Evolutionary conservation across 2,888 invertebrate species (phyloP).

Genomic region (Thecophora atra): DNA sequence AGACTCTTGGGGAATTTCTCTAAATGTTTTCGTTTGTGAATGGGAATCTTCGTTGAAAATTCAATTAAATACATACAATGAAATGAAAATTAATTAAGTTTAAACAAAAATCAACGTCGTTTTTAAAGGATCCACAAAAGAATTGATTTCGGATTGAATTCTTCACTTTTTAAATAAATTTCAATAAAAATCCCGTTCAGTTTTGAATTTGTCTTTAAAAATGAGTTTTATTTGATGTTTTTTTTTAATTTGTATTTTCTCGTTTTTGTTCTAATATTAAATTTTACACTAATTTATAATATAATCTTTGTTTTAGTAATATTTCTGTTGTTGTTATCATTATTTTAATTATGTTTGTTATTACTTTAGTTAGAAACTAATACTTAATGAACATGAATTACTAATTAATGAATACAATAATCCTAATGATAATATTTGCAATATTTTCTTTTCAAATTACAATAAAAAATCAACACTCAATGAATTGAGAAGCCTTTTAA

Average conservation of each 20-base stretch:
- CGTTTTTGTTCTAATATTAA: conserved; percentile 17
- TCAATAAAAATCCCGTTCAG: too few relatives aligned
- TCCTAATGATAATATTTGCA: not conserved
- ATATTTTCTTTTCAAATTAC: not conserved
- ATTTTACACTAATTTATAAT: conserved; percentile 23
- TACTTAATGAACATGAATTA: conserved; percentile 1
- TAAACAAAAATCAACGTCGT: too few relatives aligned
- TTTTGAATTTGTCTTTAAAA: conserved; percentile 24
- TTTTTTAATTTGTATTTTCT: conserved; percentile 12
- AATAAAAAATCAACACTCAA: not conserved
- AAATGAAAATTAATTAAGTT: too few relatives aligned
- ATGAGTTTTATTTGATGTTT: conserved; percentile 25
- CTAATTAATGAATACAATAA: conserved; percentile 7
- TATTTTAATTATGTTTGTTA: not conserved
- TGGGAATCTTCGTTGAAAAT: too few relatives aligned
- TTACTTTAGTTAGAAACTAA: conserved; percentile 4
- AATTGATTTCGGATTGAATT: conserved; percentile 2
- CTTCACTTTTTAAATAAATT: not conserved
- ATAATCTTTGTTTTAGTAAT: conserved; percentile 43
- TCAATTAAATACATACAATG: too few relatives aligned
- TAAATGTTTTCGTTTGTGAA: too few relatives aligned
- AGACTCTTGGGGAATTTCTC: too few relatives aligned
- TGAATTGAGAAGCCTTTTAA: not conserved
- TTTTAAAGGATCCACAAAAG: too few relatives aligned
- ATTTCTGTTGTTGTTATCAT: not conserved